A percentile compares a stretch with the other conserved stretches of the same genome.
These are phyloP conservation scores for Pelobates cultripes DNA, from an alignment of 2,797 vertebrate species.

Conservation along the genomic window DNA sequence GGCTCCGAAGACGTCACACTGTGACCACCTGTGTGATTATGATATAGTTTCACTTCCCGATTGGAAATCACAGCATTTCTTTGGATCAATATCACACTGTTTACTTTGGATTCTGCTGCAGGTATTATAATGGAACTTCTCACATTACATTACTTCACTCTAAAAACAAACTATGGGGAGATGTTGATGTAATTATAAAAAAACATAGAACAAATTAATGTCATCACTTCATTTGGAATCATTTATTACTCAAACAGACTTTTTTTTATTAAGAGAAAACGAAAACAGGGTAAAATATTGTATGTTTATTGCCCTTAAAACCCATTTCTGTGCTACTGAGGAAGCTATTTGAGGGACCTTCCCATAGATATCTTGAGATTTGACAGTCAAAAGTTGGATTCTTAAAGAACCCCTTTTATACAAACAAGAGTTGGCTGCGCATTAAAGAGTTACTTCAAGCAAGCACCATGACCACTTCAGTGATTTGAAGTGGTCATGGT, in stretches of 20 bases:
- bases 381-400: too few species aligned
- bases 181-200: slow-evolving; percentile 4
- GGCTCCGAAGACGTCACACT: background rate
- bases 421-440: too few species aligned
- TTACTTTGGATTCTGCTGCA: slow-evolving; percentile 7
- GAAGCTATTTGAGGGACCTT: too few species aligned
- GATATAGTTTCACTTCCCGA: background rate
- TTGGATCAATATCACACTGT: background rate
- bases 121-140: background rate
- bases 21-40: background rate
- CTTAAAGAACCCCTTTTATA: too few species aligned
- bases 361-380: too few species aligned
- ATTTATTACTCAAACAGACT: background rate
- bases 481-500: too few species aligned
- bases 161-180: background rate
- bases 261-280: background rate
- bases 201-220: background rate
- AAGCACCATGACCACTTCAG: too few species aligned
- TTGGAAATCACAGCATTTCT: background rate
- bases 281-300: background rate
- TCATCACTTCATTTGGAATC: background rate
- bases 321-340: too few species aligned
- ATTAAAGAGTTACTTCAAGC: too few species aligned
- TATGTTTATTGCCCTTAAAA: background rate
- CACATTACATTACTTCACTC: background rate